Base-by-base conservation (phyloP, 2,797 vertebrate species). In the Lagodon rhomboides region DNA sequence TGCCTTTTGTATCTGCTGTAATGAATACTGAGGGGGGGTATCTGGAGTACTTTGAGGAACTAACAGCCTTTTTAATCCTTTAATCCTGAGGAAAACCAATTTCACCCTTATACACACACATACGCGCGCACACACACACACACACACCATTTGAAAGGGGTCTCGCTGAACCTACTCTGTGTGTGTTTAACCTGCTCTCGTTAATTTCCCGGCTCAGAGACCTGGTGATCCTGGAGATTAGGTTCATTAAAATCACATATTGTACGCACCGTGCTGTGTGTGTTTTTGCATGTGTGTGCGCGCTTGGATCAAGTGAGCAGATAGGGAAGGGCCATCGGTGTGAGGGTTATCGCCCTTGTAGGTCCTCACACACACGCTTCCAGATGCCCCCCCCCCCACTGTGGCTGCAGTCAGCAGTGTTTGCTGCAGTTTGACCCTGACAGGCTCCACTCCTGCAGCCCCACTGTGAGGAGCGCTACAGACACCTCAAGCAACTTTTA, bases 61-160 rank as follows among this genome's bases (percentile, higher is more conserved):
- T 97, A 97, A 96, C 95, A 96, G 92, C 85, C 92, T 95, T 89
- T 89, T 95, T 97, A 98, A 98, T 98, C 97, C 96, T 95, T 97
- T 98, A 98, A 98, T 97, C 97, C 96, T 94, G 92, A 94, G 95
- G 95, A 97, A 98, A 97, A 96, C 93, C 96, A 97, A 97, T 98
- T 97, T 97, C 97, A 93, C 91, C 82, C 91, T 70, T 72, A 85
- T 41, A 91, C 88, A 92, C 90, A 91, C 85, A 87, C 85, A 85
- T 70, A 75, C 72, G 68, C 84, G 74, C 78, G 63, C 83, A 78
- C 82, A 34, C 78, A 65, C 75, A 67, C 82, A 60, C 71, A 63
- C 74, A 67, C 61, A 51, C 43, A 43, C 63, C 23, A 64, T 89
- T 78, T 89, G 92, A 97, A 97, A 96, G 95, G 94, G 92, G 94